phyloP scores from a whole-genome alignment of 2,888 invertebrate genomes.

The Ischnura elegans region DNA sequence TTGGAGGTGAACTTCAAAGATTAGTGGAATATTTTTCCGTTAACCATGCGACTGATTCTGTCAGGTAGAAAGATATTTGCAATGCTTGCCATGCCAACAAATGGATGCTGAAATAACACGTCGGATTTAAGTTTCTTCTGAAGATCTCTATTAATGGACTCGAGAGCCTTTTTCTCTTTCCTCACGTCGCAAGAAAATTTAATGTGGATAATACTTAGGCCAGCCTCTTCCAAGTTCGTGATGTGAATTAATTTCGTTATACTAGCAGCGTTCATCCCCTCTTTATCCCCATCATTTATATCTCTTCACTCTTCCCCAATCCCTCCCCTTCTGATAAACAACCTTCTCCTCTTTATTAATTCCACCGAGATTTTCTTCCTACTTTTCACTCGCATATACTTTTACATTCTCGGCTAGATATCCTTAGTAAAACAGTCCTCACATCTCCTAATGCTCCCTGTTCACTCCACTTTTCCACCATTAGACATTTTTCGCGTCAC shows the following conservation, averaged over 20 bases:
- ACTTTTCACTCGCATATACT: not conserved
- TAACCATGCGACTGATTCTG: no score
- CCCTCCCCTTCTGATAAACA: not conserved
- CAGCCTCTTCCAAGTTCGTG: not conserved
- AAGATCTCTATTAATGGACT: not conserved
- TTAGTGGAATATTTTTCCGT: no score
- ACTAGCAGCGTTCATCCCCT: not conserved
- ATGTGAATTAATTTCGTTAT: not conserved
- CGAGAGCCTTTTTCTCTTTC: not conserved
- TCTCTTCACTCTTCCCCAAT: not conserved
- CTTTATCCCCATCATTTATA: not conserved
- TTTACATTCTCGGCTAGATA: not conserved
- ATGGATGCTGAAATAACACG: not conserved
- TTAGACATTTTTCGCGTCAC: not conserved
- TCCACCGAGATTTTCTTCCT: not conserved
- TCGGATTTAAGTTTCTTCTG: not conserved
- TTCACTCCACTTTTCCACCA: no score
- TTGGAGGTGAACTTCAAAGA: no score
- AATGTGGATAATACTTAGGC: not conserved
- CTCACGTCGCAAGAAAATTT: not conserved
- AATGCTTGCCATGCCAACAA: no score
- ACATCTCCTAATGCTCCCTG: no score
- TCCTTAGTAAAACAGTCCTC: no score
- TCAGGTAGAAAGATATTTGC: no score
- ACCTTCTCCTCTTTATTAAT: not conserved